Conservation (phyloP, 2,888 invertebrate genomes). For the Nemoura dubitans region DNA sequence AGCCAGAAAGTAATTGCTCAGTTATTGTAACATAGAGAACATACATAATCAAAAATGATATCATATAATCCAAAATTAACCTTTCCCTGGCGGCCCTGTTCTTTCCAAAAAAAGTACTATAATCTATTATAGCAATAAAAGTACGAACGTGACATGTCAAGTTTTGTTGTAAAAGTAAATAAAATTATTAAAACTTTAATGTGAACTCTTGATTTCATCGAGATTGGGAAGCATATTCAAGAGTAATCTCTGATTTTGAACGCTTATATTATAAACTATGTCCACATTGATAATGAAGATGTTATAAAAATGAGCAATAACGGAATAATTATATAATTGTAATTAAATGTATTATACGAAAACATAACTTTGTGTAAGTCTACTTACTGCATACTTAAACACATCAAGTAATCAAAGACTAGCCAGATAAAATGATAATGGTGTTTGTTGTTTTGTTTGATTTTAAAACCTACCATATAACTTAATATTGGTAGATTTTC, state of each 20-base stretch:
- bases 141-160: background rate
- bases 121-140: constrained; percentile 31
- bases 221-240: too few relatives aligned
- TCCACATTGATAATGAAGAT: background rate
- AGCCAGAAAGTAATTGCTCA: constrained; percentile 40
- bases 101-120: background rate
- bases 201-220: background rate
- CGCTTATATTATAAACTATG: too few relatives aligned
- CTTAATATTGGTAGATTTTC: background rate
- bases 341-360: background rate
- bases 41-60: constrained; percentile 30
- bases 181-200: background rate
- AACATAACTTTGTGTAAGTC: background rate
- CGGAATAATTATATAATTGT: background rate
- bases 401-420: background rate
- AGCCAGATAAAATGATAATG: background rate
- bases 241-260: too few relatives aligned
- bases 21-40: constrained; percentile 39
- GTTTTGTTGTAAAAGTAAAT: background rate
- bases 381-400: background rate
- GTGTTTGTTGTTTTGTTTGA: background rate
- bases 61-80: background rate
- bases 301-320: background rate
- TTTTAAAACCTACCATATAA: background rate
- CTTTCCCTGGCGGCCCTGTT: background rate